Conservation (phyloP, 2,113 vertebrate species). For the Silurus glanis region DNA sequence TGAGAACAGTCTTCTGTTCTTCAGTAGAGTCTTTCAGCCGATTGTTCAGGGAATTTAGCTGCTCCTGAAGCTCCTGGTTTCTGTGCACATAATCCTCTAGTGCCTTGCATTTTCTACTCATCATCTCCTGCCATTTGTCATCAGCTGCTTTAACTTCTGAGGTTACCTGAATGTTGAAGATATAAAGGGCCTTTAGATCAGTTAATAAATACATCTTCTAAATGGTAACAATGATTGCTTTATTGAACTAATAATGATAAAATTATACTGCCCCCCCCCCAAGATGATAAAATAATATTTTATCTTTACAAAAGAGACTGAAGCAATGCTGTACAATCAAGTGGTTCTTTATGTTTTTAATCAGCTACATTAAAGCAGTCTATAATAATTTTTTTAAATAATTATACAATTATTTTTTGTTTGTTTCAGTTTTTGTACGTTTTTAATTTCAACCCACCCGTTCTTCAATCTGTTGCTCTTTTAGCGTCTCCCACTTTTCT, state of each 20-base stretch:
- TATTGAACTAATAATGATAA: background rate
- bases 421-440: background rate
- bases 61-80: conserved; percentile 76
- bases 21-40: conserved; percentile 76
- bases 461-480: conserved; percentile 68
- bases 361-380: too few relatives aligned
- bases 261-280: too few relatives aligned
- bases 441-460: conserved; percentile 62
- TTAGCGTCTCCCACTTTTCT: conserved; percentile 80
- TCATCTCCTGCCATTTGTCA: conserved; percentile 75
- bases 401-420: too few relatives aligned
- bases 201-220: background rate
- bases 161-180: conserved; percentile 59
- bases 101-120: conserved; percentile 65
- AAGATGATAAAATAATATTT: too few relatives aligned
- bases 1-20: conserved; percentile 78
- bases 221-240: background rate
- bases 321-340: background rate
- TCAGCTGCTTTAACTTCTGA: conserved; percentile 71
- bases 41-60: conserved; percentile 71
- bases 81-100: conserved; percentile 60
- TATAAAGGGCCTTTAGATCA: background rate
- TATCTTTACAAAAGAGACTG: background rate
- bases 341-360: too few relatives aligned
- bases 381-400: too few relatives aligned